Conservation (phyloP, 2,113 vertebrate species). For the Synodontis membranacea region DNA sequence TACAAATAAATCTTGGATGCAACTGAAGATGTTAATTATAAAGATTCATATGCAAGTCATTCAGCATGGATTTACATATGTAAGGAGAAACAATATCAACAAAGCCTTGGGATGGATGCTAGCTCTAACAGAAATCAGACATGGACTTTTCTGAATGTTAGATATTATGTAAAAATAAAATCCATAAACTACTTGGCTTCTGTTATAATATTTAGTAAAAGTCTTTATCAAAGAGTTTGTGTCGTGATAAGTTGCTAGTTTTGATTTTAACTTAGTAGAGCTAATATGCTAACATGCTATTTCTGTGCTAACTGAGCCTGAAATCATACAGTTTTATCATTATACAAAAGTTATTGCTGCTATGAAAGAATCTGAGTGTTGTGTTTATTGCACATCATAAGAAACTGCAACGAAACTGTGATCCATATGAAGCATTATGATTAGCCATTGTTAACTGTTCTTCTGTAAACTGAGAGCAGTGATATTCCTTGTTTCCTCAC, state of each 20-base stretch:
- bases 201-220: not conserved
- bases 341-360: not conserved
- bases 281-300: not conserved
- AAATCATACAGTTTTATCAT: not conserved
- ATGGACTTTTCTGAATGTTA: not conserved
- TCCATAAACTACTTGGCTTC: not conserved
- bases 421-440: not conserved
- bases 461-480: constrained; percentile 22
- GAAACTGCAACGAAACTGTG: not conserved
- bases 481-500: not conserved
- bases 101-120: not conserved
- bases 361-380: not conserved
- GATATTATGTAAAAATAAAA: not conserved
- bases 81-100: not conserved
- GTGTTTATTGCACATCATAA: not conserved
- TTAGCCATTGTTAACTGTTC: constrained; percentile 18
- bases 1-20: not conserved
- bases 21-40: not conserved
- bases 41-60: not conserved
- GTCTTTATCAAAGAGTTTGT: not conserved
- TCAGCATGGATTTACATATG: not conserved
- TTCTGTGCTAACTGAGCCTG: not conserved
- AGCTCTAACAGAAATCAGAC: not conserved
- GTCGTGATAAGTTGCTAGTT: not conserved
- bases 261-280: not conserved